Percentiles rank a stretch among this genome's conserved stretches.
phyloP scores from a whole-genome alignment of 1,140 invertebrate genomes.

The Drosophila orosa region DNA sequence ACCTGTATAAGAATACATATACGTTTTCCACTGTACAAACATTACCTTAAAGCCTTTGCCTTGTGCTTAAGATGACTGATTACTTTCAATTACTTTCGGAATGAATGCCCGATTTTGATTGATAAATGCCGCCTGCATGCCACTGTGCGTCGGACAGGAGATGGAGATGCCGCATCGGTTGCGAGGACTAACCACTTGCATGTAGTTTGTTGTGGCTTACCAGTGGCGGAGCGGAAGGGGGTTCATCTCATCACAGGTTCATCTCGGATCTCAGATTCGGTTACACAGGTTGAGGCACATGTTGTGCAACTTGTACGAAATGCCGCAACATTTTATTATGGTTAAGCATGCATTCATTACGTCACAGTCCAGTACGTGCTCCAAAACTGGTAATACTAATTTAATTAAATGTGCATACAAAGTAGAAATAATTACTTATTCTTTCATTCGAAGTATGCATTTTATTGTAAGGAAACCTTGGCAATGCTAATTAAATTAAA shows the following conservation, averaged over 20 bases:
- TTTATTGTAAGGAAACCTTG: not conserved
- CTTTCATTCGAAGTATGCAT: not conserved
- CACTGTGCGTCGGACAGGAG: slow-evolving; percentile 14
- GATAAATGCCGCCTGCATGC: not conserved
- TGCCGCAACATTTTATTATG: slow-evolving; percentile 75
- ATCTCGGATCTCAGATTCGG: slow-evolving; percentile 12
- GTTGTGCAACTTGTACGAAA: slow-evolving; percentile 60
- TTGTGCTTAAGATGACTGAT: not conserved
- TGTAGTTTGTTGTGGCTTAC: slow-evolving; percentile 29
- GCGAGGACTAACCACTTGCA: slow-evolving; percentile 14
- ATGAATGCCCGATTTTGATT: not conserved
- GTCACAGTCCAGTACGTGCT: not conserved
- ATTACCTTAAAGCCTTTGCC: not conserved
- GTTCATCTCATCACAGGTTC: slow-evolving; percentile 22
- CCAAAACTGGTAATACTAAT: not conserved
- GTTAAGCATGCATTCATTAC: slow-evolving; percentile 72
- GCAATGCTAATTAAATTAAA: not conserved
- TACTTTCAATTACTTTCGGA: slow-evolving; percentile 3
- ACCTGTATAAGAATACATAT: not conserved
- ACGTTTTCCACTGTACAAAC: not conserved
- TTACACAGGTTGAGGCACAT: not conserved
- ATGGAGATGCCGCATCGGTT: slow-evolving; percentile 16
- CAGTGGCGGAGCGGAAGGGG: not conserved
- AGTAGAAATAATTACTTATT: not conserved
- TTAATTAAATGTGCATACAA: slow-evolving; percentile 3